Base-by-base conservation (phyloP, 1,140 invertebrate species). In the Lepidotrigona ventralis region DNA sequence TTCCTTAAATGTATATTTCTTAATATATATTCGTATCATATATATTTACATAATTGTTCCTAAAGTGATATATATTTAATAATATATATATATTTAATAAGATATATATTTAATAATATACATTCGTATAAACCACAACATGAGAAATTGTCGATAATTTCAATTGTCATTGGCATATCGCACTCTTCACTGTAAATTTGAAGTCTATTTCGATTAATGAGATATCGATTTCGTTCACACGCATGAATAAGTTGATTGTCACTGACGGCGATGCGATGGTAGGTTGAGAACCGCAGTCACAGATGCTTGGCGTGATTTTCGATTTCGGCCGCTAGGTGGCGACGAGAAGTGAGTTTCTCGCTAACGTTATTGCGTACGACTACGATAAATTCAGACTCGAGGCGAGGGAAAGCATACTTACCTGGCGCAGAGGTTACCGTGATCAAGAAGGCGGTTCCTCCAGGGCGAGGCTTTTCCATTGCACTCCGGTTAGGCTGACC, bases 401-500 rank as follows among this genome's bases (percentile, higher is more conserved):
- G 46, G 56, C 17, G 6, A 0, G 1, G 12, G 2, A 86, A 91
- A 90, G 87, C 94, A 95, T 95, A 95, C 95, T 95, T 95, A 95
- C 95, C 95, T 95, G 95, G 95, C 95, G 94, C 95, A 95, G 95
- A 95, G 95, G 94, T 92, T 93, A 95, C 95, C 95, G 92, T 95
- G 95, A 96, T 96, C 96, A 95, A 64, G 73, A 95, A 96, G 96
- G 95, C 93, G 95, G 95, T 96, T 95, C 94, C 95, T 95, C 95
- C 95, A 96, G 95, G 95, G 94, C 87, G 95, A 96, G 96, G 95
- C 95, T 94, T 92, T 94, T 92, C 95, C 96, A 96, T 96, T 96
- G 96, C 96, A 96, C 96, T 95, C 90, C 94, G 96, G 95, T 94
- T 94, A 93, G 94, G 96, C 94, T 96, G 96, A 96, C 95, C 94